Evolutionary conservation across 2,797 vertebrate species (phyloP).

Genomic region (Balearica regulorum): DNA sequence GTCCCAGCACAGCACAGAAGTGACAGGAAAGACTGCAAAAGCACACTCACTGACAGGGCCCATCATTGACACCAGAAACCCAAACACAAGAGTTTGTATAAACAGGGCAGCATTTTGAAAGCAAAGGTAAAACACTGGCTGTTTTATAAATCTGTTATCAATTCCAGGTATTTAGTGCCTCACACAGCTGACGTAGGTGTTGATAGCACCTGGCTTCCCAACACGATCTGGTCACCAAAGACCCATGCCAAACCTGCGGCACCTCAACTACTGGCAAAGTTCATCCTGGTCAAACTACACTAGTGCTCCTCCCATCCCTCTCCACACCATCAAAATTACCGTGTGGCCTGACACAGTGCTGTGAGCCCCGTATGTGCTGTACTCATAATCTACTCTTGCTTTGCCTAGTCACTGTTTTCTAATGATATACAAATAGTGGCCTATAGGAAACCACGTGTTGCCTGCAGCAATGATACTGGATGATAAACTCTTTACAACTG

Average conservation of each 20-base stretch:
- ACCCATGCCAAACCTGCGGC: neutral
- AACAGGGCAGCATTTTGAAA: neutral
- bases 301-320: neutral
- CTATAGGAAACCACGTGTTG: neutral
- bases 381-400: neutral
- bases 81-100: neutral
- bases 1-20: neutral
- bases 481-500: neutral
- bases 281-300: neutral
- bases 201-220: neutral
- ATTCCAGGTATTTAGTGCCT: neutral
- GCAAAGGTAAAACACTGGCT: neutral
- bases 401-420: neutral
- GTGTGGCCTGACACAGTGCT: neutral
- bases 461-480: neutral
- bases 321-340: neutral
- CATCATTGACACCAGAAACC: neutral
- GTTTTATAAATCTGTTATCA: neutral
- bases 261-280: neutral
- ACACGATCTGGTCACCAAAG: neutral
- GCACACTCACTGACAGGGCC: neutral
- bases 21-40: neutral
- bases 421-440: neutral
- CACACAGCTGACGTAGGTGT: neutral
- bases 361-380: rapidly evolving